Percentiles rank a stretch among this genome's conserved stretches.
These are phyloP conservation scores for Oryzias curvinotus DNA, from an alignment of 2,113 vertebrate genomes.

Conservation along the genomic window DNA sequence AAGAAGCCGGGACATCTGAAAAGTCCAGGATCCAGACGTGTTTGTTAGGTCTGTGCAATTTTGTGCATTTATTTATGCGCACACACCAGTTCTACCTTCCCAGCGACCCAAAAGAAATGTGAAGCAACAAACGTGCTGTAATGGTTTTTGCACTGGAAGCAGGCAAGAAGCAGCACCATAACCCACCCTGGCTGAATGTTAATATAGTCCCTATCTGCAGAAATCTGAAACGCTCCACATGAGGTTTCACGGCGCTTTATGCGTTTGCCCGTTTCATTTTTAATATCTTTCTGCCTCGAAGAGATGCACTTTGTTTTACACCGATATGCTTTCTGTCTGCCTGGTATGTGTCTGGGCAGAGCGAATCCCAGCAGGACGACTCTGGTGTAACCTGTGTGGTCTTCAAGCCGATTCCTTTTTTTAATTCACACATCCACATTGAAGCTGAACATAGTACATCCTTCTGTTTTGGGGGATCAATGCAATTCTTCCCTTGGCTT, in stretches of 20 bases:
- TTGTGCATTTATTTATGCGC: constrained; percentile 4
- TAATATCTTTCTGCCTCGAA: constrained; percentile 62
- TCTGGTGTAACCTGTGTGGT: constrained; percentile 37
- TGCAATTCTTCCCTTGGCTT: neutral
- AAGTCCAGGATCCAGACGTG: constrained; percentile 24
- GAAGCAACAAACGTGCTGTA: constrained; percentile 29
- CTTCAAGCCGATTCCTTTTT: constrained; percentile 10
- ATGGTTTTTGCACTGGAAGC: constrained; percentile 34
- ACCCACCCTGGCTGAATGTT: constrained; percentile 62
- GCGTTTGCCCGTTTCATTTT: constrained; percentile 63
- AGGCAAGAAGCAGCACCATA: constrained; percentile 50
- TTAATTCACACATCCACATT: constrained; percentile 12
- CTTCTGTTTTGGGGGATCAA: neutral
- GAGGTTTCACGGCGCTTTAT: constrained; percentile 54
- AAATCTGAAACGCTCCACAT: constrained; percentile 64
- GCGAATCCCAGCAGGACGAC: constrained; percentile 33
- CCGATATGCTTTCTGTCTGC: constrained; percentile 65
- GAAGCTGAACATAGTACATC: neutral
- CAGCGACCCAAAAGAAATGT: constrained; percentile 42
- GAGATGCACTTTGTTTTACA: constrained; percentile 71
- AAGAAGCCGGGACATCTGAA: constrained; percentile 16
- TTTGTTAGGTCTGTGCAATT: constrained; percentile 16
- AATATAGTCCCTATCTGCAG: constrained; percentile 61
- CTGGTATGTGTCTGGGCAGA: constrained; percentile 38
- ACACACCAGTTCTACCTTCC: constrained; percentile 28